These are phyloP conservation scores for Leptinotarsa juncta DNA, from an alignment of 2,888 invertebrate species.

Conservation along the genomic window DNA sequence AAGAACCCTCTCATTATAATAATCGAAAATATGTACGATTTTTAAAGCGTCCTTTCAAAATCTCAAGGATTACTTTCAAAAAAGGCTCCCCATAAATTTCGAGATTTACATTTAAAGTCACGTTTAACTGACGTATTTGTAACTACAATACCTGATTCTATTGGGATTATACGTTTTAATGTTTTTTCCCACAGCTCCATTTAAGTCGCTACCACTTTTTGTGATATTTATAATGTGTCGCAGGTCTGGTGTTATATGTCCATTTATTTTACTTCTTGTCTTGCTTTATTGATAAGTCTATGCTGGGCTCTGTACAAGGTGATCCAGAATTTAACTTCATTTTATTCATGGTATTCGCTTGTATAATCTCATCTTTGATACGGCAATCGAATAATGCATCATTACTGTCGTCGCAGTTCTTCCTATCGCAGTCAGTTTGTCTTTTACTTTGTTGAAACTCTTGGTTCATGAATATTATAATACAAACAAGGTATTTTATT, in stretches of 20 bases:
- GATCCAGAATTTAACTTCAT: constrained; percentile 5
- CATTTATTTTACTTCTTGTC: constrained; percentile 21
- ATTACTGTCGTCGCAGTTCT: constrained; percentile 2
- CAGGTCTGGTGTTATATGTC: constrained; percentile 22
- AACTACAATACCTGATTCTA: constrained; percentile 40
- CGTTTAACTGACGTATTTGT: constrained; percentile 39
- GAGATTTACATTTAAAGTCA: constrained; percentile 41
- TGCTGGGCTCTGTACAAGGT: constrained; percentile 16
- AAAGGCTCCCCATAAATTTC: constrained; percentile 37
- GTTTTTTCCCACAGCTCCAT: constrained; percentile 33
- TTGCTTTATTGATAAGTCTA: constrained; percentile 18
- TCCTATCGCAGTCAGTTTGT: neutral
- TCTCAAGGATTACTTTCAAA: constrained; percentile 36
- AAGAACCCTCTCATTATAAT: constrained; percentile 16
- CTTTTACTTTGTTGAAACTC: neutral
- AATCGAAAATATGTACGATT: constrained; percentile 17
- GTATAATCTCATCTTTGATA: constrained; percentile 6
- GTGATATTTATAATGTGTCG: constrained; percentile 26
- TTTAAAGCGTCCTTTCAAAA: constrained; percentile 27
- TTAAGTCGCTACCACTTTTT: constrained; percentile 36
- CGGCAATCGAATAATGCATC: constrained; percentile 1
- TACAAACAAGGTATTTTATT: neutral
- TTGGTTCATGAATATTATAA: neutral
- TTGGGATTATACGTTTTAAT: constrained; percentile 40
- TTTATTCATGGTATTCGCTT: constrained; percentile 8